Conservation (phyloP, 2,888 invertebrate genomes). For the Gerris lacustris region DNA sequence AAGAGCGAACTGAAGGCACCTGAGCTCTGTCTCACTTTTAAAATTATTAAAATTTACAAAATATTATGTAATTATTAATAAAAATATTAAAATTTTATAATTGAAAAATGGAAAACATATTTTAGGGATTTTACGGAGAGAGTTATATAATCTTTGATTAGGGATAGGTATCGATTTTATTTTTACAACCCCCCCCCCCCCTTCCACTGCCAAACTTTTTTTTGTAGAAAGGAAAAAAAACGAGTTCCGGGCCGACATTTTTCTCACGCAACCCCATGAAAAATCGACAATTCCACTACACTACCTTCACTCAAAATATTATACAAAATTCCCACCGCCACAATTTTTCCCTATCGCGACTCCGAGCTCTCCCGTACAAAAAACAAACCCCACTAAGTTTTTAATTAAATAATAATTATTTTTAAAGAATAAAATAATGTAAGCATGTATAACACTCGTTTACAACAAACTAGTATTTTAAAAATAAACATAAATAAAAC, state of each 20-base stretch:
- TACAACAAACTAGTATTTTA: no score
- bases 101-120: not conserved
- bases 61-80: not conserved
- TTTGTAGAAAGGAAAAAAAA: not conserved
- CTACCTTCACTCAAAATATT: constrained; percentile 5
- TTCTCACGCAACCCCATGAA: constrained; percentile 5
- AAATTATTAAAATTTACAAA: not conserved
- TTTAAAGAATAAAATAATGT: no score
- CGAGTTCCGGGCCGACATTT: constrained; percentile 5
- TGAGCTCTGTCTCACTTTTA: not conserved
- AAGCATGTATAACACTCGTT: no score
- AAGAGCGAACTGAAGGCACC: not conserved
- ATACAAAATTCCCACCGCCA: not conserved
- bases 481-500: no score
- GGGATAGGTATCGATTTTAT: constrained; percentile 5
- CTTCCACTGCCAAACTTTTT: not conserved
- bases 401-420: no score
- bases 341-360: no score
- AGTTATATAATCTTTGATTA: constrained; percentile 3
- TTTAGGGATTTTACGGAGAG: not conserved
- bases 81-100: not conserved
- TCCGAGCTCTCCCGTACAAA: no score
- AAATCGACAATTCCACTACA: constrained; percentile 5
- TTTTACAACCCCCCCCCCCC: not conserved
- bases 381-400: no score